Evolutionary conservation across 1,140 invertebrate species (phyloP).

Genomic region (Chelonus insularis): DNA sequence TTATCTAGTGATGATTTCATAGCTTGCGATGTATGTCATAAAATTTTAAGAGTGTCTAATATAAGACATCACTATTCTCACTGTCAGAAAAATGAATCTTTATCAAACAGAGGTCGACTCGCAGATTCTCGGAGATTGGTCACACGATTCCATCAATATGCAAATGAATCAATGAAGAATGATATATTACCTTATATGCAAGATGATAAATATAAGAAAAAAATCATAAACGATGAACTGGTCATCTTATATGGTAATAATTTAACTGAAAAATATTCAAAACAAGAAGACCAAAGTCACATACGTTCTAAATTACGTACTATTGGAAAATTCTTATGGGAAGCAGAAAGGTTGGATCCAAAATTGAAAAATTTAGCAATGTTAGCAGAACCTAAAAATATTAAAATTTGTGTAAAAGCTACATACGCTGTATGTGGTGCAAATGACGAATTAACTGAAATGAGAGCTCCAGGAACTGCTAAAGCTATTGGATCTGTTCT

Average conservation of each 20-base stretch:
- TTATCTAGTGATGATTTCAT: too few relatives aligned
- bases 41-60: too few relatives aligned
- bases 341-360: not conserved
- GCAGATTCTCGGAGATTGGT: too few relatives aligned
- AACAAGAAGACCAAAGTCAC: constrained; percentile 8
- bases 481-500: not conserved
- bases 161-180: not conserved
- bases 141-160: too few relatives aligned
- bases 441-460: not conserved
- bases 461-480: not conserved
- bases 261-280: not conserved
- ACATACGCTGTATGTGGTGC: not conserved
- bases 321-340: constrained; percentile 10
- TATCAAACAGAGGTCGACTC: too few relatives aligned
- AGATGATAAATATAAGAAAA: constrained; percentile 5
- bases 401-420: not conserved
- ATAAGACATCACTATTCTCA: too few relatives aligned
- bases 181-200: not conserved
- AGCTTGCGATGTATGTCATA: too few relatives aligned
- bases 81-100: too few relatives aligned
- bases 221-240: constrained; percentile 20
- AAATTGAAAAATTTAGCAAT: constrained; percentile 6
- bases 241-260: constrained; percentile 14
- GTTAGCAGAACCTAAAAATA: not conserved
- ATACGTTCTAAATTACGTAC: constrained; percentile 10